Evolutionary conservation across 1,140 invertebrate genomes (phyloP).

Genomic region (Bombus waltoni): DNA sequence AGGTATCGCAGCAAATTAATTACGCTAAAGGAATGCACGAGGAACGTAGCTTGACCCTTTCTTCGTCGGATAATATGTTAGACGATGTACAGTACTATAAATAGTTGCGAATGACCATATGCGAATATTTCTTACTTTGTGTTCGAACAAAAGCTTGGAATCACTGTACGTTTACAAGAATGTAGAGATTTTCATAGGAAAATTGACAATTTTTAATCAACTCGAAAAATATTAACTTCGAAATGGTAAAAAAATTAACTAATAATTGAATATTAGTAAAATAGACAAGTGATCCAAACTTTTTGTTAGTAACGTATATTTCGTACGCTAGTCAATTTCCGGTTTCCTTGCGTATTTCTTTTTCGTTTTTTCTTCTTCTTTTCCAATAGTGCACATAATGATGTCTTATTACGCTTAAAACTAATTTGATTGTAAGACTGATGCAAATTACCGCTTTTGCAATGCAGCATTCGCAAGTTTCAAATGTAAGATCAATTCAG

Average conservation of each 20-base stretch:
- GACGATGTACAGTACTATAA: conserved; percentile 80
- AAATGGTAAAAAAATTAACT: not conserved
- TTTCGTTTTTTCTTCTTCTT: not conserved
- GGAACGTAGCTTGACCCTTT: conserved; percentile 85
- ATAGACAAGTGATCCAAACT: not conserved
- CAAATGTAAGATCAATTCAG: not conserved
- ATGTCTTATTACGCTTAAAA: conserved; percentile 60
- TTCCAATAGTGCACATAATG: conserved; percentile 8
- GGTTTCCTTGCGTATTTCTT: not conserved
- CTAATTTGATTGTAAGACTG: conserved; percentile 66
- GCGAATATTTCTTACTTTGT: not conserved
- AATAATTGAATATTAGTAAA: not conserved
- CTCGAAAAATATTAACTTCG: not conserved
- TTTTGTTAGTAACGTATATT: conserved; percentile 7
- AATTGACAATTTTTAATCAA: not conserved
- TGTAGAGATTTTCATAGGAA: not conserved
- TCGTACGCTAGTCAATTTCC: conserved; percentile 45
- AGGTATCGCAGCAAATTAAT: conserved; percentile 89
- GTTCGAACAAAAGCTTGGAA: conserved; percentile 2
- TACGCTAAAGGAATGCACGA: conserved; percentile 94
- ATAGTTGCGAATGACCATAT: conserved; percentile 56
- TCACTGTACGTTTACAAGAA: not conserved
- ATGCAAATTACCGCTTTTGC: conserved; percentile 23
- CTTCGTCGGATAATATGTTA: conserved; percentile 81
- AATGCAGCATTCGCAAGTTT: not conserved